A percentile compares a stretch with the other conserved stretches of the same genome.
phyloP scores from a whole-genome alignment of 2,113 vertebrate genomes.

The Nothobranchius furzeri region DNA sequence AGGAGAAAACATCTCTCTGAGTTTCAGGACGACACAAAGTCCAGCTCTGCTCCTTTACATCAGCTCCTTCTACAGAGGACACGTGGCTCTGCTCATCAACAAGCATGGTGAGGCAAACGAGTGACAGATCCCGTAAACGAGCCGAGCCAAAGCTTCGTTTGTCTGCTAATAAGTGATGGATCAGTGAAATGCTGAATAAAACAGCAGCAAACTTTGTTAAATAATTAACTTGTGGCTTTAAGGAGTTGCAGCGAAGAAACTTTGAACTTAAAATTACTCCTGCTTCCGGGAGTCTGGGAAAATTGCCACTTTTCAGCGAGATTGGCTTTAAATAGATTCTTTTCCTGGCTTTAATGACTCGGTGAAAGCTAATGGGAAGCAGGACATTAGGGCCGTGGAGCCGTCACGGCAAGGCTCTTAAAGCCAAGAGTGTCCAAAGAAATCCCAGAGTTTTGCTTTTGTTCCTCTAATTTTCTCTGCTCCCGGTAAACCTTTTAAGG shows the following conservation, averaged over 20 bases:
- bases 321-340: slow-evolving; percentile 41
- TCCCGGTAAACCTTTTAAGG: background rate
- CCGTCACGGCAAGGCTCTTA: slow-evolving; percentile 28
- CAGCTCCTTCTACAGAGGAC: slow-evolving; percentile 86
- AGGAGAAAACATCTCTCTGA: slow-evolving; percentile 82
- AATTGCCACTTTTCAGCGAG: slow-evolving; percentile 40
- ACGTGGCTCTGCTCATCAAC: slow-evolving; percentile 85
- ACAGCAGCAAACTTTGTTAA: slow-evolving; percentile 1
- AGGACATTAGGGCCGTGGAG: slow-evolving; percentile 25
- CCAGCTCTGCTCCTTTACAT: slow-evolving; percentile 87
- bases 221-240: slow-evolving; percentile 23
- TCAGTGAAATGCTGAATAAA: slow-evolving; percentile 17
- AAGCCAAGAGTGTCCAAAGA: slow-evolving; percentile 12
- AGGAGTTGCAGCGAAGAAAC: slow-evolving; percentile 21
- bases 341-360: slow-evolving; percentile 36
- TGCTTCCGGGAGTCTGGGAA: slow-evolving; percentile 18
- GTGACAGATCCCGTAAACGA: no score
- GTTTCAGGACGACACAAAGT: slow-evolving; percentile 85
- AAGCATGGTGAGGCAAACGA: slow-evolving; percentile 83
- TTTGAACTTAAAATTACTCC: slow-evolving; percentile 24
- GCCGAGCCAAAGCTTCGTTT: no score
- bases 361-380: slow-evolving; percentile 30
- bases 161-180: slow-evolving; percentile 5
- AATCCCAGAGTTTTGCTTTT: slow-evolving; percentile 19
- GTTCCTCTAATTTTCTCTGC: background rate